Evolutionary conservation across 2,888 invertebrate genomes (phyloP).

Genomic region (Dioctria linearis): DNA sequence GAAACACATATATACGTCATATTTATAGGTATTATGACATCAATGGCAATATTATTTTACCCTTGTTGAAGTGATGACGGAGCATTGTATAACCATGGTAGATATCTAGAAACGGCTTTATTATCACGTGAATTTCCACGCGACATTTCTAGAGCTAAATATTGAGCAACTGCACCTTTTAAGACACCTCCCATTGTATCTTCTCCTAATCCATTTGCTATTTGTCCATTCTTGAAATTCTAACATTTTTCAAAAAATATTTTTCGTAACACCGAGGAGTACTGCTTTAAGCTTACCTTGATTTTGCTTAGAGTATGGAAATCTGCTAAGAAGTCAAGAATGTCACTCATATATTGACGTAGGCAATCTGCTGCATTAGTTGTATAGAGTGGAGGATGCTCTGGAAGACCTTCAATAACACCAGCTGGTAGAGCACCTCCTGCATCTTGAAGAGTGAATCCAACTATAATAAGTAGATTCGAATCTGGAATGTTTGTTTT

Average conservation of each 20-base stretch:
- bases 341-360: conserved; percentile 91
- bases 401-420: conserved; percentile 75
- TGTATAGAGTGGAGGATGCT: conserved; percentile 72
- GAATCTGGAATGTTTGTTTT: conserved; percentile 95
- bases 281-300: conserved; percentile 77
- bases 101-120: conserved; percentile 82
- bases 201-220: conserved; percentile 85
- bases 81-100: conserved; percentile 93
- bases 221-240: conserved; percentile 74
- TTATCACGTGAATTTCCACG: conserved; percentile 89
- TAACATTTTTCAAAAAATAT: conserved; percentile 52
- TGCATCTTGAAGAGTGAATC: conserved; percentile 91
- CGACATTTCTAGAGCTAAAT: conserved; percentile 94
- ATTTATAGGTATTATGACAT: too few relatives aligned
- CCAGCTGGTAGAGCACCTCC: conserved; percentile 90
- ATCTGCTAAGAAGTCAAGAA: conserved; percentile 95
- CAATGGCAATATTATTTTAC: conserved; percentile 69
- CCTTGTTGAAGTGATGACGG: conserved; percentile 87
- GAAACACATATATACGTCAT: conserved; percentile 40
- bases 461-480: conserved; percentile 92
- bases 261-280: neutral
- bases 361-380: conserved; percentile 96
- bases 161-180: conserved; percentile 95
- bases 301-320: conserved; percentile 97
- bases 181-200: conserved; percentile 97